phyloP scores from a whole-genome alignment of 2,797 vertebrate species.

The Trematomus bernacchii region DNA sequence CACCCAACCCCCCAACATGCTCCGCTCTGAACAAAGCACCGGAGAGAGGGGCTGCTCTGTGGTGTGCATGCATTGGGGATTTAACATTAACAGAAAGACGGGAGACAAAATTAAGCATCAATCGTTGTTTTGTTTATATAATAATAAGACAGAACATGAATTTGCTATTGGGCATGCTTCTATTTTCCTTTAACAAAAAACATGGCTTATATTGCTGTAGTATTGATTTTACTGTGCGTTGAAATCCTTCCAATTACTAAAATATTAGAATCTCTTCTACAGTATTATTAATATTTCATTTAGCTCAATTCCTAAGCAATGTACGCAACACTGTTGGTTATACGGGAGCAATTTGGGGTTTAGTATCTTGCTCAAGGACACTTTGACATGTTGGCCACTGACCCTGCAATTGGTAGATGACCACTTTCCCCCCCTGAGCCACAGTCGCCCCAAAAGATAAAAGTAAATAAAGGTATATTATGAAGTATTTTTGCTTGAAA shows the following conservation, averaged over 20 bases:
- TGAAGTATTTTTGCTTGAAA: too few relatives aligned
- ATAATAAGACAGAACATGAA: neutral
- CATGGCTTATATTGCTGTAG: neutral
- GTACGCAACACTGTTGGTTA: too few relatives aligned
- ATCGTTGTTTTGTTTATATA: neutral
- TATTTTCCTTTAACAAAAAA: neutral
- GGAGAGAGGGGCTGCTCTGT: slow-evolving; percentile 36
- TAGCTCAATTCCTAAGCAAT: too few relatives aligned
- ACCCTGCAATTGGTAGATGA: too few relatives aligned
- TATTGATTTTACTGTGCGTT: neutral
- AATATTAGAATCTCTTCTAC: neutral
- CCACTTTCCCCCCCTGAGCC: too few relatives aligned
- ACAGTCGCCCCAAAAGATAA: too few relatives aligned
- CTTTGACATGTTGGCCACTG: too few relatives aligned
- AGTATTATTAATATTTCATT: too few relatives aligned
- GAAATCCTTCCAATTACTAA: slow-evolving; percentile 3
- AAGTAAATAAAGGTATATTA: neutral
- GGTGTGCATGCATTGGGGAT: slow-evolving; percentile 30
- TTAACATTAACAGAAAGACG: slow-evolving; percentile 33
- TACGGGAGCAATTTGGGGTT: too few relatives aligned
- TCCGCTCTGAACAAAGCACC: slow-evolving; percentile 43
- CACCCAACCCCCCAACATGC: slow-evolving; percentile 62
- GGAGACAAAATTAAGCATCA: slow-evolving; percentile 3
- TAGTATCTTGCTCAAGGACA: too few relatives aligned
- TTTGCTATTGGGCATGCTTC: neutral